Base-by-base conservation (phyloP, 2,888 invertebrate genomes). In the Tillus elongatus region DNA sequence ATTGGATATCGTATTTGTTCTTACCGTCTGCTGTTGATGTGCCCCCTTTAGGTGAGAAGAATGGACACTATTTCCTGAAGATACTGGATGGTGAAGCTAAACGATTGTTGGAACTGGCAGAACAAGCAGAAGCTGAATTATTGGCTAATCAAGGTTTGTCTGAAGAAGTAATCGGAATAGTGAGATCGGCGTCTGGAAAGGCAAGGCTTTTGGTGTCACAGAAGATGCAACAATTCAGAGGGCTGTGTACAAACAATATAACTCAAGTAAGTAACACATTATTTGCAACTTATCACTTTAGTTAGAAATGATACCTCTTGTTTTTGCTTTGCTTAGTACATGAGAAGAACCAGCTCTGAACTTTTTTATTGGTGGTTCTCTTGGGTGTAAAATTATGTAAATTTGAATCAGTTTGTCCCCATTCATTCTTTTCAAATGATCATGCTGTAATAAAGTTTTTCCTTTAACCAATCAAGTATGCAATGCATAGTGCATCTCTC, bases 151-250 rank as follows among this genome's bases (percentile, higher is more conserved):
- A 67, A n/a, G 69, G 71, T 40, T 64, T 82, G 34, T 71, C 76
- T 3, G 90, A 90, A 56, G 90, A 91, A 61, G 77, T 82, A 0
- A 71, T 82, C 40, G 95, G 95, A 0, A 75, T 84, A 52, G 69
- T 96, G 24, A 73, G 92, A 37, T 81, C 92, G 1, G 88, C 92
- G 1, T 75, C 90, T 3, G 95, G 96, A 11, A 93, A 96, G 67
- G 92, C 92, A 4, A 77, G 87, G 45, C 71, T 96, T 15, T 69
- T 96, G 45, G 82, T 88, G 15, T 79, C 82, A 9, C 89, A 95
- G 69, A 96, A 95, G 64, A 89, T 95, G 78, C 85, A 88, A 64
- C 96, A 96, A 64, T 96, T 96, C 64, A 79, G 84, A 71, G 92
- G 90, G 72, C 49, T 65, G 37, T 66, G 64, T 42, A 58, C 60